Conservation (phyloP, 2,888 invertebrate genomes). For the Digitonthophagus gazella region DNA sequence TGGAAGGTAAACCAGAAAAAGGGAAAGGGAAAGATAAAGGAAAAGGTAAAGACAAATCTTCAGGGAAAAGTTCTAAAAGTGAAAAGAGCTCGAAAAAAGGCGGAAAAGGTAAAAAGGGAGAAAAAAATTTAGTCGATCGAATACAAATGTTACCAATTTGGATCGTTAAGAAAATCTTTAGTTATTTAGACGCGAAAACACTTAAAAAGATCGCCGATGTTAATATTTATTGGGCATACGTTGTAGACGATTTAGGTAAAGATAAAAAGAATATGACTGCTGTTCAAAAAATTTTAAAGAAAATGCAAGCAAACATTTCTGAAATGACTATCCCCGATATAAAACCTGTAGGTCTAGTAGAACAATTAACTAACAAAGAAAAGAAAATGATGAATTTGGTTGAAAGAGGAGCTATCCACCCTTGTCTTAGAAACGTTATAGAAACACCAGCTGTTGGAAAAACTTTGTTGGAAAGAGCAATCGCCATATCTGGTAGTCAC, state of each 20-base stretch:
- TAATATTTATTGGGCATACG: constrained; percentile 36
- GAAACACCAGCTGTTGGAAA: neutral
- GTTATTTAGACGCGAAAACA: constrained; percentile 32
- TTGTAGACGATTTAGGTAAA: constrained; percentile 31
- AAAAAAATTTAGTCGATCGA: constrained; percentile 21
- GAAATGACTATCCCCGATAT: neutral
- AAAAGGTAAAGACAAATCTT: constrained; percentile 21
- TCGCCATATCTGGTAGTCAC: neutral
- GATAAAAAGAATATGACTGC: constrained; percentile 28
- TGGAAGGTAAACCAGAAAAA: constrained; percentile 24
- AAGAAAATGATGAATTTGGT: constrained; percentile 18
- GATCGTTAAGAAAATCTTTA: constrained; percentile 36
- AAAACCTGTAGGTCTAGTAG: neutral
- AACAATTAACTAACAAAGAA: neutral
- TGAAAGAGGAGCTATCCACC: constrained; percentile 21
- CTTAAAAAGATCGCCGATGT: constrained; percentile 30
- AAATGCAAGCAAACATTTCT: constrained; percentile 23
- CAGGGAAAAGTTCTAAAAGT: constrained; percentile 20
- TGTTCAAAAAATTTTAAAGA: constrained; percentile 27
- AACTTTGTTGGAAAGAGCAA: constrained; percentile 4
- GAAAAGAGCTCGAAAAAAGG: constrained; percentile 23
- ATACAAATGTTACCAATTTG: constrained; percentile 37
- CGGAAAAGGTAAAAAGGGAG: neutral
- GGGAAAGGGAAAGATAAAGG: neutral
- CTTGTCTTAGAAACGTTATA: neutral